Evolutionary conservation across 1,140 invertebrate genomes (phyloP).

Genomic region (Drosophila sturtevanti): DNA sequence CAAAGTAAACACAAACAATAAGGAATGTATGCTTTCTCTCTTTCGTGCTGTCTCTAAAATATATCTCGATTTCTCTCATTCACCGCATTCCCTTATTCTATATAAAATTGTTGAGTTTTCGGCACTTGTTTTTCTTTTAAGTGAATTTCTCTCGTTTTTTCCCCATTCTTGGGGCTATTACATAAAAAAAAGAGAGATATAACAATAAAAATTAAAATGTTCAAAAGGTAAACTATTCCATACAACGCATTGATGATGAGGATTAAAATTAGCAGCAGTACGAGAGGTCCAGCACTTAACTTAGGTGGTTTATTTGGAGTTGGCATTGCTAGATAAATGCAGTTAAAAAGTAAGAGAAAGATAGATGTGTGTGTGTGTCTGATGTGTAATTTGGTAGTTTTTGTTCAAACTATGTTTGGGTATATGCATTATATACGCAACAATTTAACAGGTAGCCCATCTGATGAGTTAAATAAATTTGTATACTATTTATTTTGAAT

Average conservation of each 20-base stretch:
- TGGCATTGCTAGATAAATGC: not conserved
- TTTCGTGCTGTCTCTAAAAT: not conserved
- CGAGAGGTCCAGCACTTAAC: not conserved
- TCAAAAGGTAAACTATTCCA: not conserved
- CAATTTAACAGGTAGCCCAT: slow-evolving; percentile 6
- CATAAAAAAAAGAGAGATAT: slow-evolving; percentile 9
- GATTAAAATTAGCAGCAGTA: not conserved
- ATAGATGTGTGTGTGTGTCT: not conserved
- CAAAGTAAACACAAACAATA: slow-evolving; percentile 24
- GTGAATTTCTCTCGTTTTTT: slow-evolving; percentile 13
- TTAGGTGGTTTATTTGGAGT: not conserved
- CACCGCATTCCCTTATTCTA: no score
- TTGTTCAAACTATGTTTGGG: not conserved
- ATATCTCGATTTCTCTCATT: not conserved
- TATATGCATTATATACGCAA: not conserved
- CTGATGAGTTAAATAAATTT: not conserved
- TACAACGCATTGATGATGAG: not conserved
- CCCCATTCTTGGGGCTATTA: slow-evolving; percentile 16
- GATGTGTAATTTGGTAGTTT: slow-evolving; percentile 3
- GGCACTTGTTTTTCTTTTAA: slow-evolving; percentile 10
- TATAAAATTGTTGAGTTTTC: not conserved
- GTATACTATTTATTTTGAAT: not conserved
- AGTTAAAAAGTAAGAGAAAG: not conserved
- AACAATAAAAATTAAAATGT: not conserved
- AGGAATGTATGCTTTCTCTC: not conserved